A percentile compares a stretch with the other conserved stretches of the same genome.
Evolutionary conservation across 2,797 vertebrate genomes (phyloP).

Genomic region (Chaenodraco wilsoni): DNA sequence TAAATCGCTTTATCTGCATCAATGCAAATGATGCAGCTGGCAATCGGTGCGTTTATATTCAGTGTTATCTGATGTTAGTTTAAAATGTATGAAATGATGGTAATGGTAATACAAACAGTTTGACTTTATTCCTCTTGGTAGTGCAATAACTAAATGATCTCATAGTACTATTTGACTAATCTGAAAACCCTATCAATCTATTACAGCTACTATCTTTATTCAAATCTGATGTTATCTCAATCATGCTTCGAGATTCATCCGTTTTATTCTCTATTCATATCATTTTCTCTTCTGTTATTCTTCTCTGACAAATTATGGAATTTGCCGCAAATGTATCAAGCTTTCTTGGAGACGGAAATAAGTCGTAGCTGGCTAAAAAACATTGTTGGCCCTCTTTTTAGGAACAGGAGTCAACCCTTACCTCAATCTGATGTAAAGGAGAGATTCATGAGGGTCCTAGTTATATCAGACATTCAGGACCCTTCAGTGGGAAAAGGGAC

Average conservation of each 20-base stretch:
- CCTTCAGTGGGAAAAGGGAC: not conserved
- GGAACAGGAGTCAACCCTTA: not conserved
- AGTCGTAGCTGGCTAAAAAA: not conserved
- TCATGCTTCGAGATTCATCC: not conserved
- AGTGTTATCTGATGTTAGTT: slow-evolving; percentile 28
- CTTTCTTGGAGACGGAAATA: not conserved
- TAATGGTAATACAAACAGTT: slow-evolving; percentile 27
- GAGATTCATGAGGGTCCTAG: not conserved
- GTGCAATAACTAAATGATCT: slow-evolving; percentile 13
- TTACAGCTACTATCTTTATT: slow-evolving; percentile 1
- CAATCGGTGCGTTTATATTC: slow-evolving; percentile 18
- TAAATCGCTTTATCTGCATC: slow-evolving; percentile 19
- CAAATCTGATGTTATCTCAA: slow-evolving; percentile 13
- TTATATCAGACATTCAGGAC: no score
- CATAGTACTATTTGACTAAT: not conserved
- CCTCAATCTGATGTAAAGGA: not conserved
- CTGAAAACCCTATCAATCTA: not conserved
- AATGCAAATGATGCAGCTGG: slow-evolving; percentile 17
- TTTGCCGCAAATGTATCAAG: not conserved
- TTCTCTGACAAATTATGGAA: not conserved
- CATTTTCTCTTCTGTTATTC: not conserved
- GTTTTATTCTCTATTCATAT: not conserved
- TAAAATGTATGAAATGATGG: slow-evolving; percentile 24
- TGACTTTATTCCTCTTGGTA: slow-evolving; percentile 4
- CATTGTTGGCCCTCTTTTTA: not conserved